Evolutionary conservation across 2,113 vertebrate species (phyloP).

Genomic region (Hemiscyllium ocellatum): DNA sequence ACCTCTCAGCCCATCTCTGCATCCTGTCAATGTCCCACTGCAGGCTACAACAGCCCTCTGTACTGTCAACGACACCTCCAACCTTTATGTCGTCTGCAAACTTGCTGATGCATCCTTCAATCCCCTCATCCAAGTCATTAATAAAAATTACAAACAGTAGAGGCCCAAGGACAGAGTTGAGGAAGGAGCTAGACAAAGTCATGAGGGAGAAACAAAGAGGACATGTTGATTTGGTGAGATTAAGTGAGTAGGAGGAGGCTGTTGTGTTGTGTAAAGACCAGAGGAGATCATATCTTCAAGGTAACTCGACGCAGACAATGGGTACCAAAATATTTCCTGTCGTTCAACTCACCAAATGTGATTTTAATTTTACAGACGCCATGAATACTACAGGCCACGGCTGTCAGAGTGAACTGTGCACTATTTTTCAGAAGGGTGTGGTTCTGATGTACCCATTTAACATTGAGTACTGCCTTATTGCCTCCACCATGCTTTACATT

Average conservation of each 20-base stretch:
- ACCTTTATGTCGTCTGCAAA: too few relatives aligned
- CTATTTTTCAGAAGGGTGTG: slow-evolving; percentile 70
- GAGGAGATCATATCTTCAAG: not conserved
- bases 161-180: not conserved
- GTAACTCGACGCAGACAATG: not conserved
- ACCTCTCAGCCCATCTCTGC: too few relatives aligned
- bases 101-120: too few relatives aligned
- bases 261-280: not conserved
- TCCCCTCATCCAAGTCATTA: too few relatives aligned
- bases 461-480: slow-evolving; percentile 78
- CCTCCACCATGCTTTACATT: slow-evolving; percentile 73
- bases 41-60: too few relatives aligned
- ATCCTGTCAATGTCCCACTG: too few relatives aligned
- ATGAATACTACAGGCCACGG: slow-evolving; percentile 47
- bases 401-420: slow-evolving; percentile 57
- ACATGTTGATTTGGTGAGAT: not conserved
- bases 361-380: slow-evolving; percentile 35
- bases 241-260: not conserved
- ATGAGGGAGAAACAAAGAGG: not conserved
- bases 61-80: too few relatives aligned
- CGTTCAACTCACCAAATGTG: not conserved
- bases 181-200: not conserved
- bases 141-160: too few relatives aligned
- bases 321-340: not conserved
- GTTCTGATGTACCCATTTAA: slow-evolving; percentile 82